Conservation (phyloP, 2,888 invertebrate genomes). For the Antheraea yamamai region DNA sequence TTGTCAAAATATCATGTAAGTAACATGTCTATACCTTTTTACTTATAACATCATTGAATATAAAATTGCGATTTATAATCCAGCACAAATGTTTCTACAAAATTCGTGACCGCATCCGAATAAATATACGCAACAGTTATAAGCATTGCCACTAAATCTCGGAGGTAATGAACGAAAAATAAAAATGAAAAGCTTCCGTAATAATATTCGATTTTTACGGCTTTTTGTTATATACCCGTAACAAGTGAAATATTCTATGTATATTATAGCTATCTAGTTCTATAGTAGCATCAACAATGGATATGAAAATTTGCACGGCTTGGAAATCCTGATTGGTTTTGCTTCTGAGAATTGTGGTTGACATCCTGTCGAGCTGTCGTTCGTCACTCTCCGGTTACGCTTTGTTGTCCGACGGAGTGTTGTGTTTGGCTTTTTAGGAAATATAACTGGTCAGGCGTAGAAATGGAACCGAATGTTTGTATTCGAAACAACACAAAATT, state of each 20-base stretch:
- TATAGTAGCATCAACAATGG: background rate
- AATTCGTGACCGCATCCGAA: too few species aligned
- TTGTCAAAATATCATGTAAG: too few species aligned
- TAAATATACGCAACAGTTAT: background rate
- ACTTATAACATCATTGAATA: too few species aligned
- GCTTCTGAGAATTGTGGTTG: constrained; percentile 12
- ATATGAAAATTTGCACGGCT: constrained; percentile 6
- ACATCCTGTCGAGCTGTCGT: background rate
- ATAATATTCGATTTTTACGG: background rate
- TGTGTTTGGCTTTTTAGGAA: background rate
- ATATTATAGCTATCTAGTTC: background rate
- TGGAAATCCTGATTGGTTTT: constrained; percentile 9
- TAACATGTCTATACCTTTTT: too few species aligned
- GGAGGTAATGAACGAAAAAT: background rate
- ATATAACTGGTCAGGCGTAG: background rate
- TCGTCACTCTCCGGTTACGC: background rate
- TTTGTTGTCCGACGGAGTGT: background rate
- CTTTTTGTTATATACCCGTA: background rate
- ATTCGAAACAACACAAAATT: too few species aligned
- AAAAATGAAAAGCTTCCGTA: background rate
- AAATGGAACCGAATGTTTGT: background rate
- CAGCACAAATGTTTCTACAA: too few species aligned
- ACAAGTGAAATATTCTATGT: background rate
- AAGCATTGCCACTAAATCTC: background rate
- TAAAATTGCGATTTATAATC: too few species aligned